Base-by-base conservation (phyloP, 2,113 vertebrate species). In the Maccullochella peelii region DNA sequence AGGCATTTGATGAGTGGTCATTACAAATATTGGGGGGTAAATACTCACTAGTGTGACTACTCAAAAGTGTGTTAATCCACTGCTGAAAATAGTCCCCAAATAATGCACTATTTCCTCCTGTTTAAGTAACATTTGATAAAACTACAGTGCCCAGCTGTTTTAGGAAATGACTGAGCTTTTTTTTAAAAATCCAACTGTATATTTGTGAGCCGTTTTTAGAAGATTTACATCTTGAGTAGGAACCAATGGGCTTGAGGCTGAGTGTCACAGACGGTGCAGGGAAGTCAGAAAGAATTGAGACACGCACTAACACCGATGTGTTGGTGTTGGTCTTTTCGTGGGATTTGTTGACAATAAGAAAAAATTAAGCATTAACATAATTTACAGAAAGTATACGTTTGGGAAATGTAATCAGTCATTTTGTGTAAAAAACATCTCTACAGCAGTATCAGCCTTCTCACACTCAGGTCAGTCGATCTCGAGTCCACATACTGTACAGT, bases 301-400 rank as follows among this genome's bases (percentile, higher is more conserved):
- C 27, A 36, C 15, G 2, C 9, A 25, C 25, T 6, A 58, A 23
- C 38, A 36, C 25, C 10, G n/a, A 2, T 33, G n/a, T 62, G 20
- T 15, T 62, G 25, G 20, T 62, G 50, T 73, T 20, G 49, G 52
- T 73, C 52, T 61, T 74, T 21, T 63, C 15, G 8, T 76, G 44
- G 23, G 30, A 27, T 67, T 74, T 50, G 15, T 25, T 65, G 40
- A 67, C 10, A 7, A 23, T 8, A 40, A 58, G 40, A 21, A 47
- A 57, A 73, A n/a, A 6, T 9, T 1, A 40, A 52, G 12, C 21
- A 63, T 38, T 25, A 58, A 61, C 20, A 71, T 44, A 38, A 36
- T 42, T 38, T 68, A 59, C 42, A 68, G 18, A 21, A 54, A 25
- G 36, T 23, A 52, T 23, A 40, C 5, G 1, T 80, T 66, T 33